Evolutionary conservation across 92 coral and sea anemone species (phyloP).

Genomic region (Pocillopora meandrina): DNA sequence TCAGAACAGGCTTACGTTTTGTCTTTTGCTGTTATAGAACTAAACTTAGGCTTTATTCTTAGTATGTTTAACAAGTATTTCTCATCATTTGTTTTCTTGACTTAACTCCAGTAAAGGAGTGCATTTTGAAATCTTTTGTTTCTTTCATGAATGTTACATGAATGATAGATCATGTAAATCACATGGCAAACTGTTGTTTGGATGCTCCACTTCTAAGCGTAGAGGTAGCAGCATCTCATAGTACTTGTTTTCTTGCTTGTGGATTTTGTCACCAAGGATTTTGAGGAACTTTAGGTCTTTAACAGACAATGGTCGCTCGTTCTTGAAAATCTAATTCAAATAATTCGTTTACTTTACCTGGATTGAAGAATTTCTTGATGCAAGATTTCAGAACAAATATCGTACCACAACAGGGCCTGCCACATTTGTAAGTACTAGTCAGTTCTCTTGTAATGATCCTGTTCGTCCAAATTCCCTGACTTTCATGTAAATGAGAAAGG

Average conservation of each 20-base stretch:
- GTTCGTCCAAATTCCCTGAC: conserved; percentile 8
- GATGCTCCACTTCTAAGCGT: conserved; percentile 11
- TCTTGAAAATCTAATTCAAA: conserved; percentile 64
- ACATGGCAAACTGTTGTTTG: conserved; percentile 29
- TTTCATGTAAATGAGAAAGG: conserved; percentile 13
- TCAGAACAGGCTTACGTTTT: too few relatives aligned
- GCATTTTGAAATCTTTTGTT: too few relatives aligned
- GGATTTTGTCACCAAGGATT: too few relatives aligned
- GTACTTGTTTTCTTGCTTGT: too few relatives aligned
- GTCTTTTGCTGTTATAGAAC: too few relatives aligned
- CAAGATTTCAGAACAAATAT: conserved; percentile 35
- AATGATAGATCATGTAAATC: too few relatives aligned
- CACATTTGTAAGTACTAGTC: neutral
- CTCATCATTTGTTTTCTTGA: too few relatives aligned
- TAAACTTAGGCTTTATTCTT: too few relatives aligned
- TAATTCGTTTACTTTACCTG: conserved; percentile 45
- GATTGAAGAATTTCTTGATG: conserved; percentile 52
- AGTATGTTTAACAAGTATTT: too few relatives aligned
- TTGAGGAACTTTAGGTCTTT: conserved; percentile 25
- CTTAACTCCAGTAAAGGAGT: too few relatives aligned
- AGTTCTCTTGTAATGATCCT: conserved; percentile 3
- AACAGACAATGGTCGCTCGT: conserved; percentile 26
- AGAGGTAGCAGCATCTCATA: conserved; percentile 11
- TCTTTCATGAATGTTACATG: too few relatives aligned
- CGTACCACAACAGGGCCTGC: conserved; percentile 30